phyloP scores from a whole-genome alignment of 2,888 invertebrate species.

The Rotaria magnacalcarata region DNA sequence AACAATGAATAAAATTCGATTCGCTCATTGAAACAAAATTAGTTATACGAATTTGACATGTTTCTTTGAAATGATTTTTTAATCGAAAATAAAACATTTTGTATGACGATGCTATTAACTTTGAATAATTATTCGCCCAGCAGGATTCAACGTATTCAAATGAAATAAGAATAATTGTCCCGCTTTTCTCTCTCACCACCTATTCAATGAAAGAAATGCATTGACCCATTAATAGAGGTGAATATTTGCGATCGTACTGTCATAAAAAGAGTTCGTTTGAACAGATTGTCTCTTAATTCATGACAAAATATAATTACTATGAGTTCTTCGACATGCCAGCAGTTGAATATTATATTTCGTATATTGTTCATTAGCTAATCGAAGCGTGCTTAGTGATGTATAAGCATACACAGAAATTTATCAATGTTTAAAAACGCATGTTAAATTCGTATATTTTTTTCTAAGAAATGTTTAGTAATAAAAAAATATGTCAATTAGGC shows the following conservation, averaged over 20 bases:
- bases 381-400: not conserved
- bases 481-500: not conserved
- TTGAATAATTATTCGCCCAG: too few relatives aligned
- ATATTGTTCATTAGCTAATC: not conserved
- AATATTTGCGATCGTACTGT: not conserved
- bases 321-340: not conserved
- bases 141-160: too few relatives aligned
- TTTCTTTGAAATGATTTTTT: too few relatives aligned
- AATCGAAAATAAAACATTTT: too few relatives aligned
- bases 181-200: too few relatives aligned
- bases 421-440: too few relatives aligned
- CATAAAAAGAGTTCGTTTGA: not conserved
- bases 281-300: not conserved
- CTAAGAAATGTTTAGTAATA: not conserved
- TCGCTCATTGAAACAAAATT: too few relatives aligned
- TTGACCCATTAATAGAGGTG: not conserved
- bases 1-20: not conserved
- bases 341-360: not conserved
- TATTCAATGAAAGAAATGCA: not conserved
- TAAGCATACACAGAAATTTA: too few relatives aligned
- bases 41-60: too few relatives aligned
- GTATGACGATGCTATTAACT: too few relatives aligned
- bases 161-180: too few relatives aligned
- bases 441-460: too few relatives aligned
- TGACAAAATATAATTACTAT: not conserved